Evolutionary conservation across 2,797 vertebrate species (phyloP).

Genomic region (Acrocephalus scirpaceus): DNA sequence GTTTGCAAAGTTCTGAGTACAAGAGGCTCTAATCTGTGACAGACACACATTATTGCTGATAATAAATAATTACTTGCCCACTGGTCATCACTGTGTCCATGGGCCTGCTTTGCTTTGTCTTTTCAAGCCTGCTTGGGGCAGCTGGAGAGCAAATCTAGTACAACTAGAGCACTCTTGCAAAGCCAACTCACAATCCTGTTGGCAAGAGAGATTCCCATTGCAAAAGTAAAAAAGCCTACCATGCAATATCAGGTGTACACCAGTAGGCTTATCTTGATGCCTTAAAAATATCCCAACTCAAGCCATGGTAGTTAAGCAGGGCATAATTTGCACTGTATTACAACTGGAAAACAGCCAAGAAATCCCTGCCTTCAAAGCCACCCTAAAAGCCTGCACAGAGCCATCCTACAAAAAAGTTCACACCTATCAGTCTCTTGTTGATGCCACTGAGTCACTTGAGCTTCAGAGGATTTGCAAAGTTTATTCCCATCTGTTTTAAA

Average conservation of each 20-base stretch:
- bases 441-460: background rate
- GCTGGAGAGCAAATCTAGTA: background rate
- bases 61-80: background rate
- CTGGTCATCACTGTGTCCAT: background rate
- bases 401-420: background rate
- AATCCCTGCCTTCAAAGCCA: background rate
- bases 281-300: background rate
- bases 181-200: background rate
- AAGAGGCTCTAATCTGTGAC: background rate
- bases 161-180: background rate
- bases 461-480: background rate
- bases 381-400: background rate
- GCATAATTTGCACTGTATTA: background rate
- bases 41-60: background rate
- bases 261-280: background rate
- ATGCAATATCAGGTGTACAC: background rate
- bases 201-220: background rate
- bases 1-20: background rate
- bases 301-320: background rate
- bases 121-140: background rate
- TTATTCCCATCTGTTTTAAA: background rate
- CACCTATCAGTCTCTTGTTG: background rate
- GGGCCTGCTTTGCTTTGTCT: background rate
- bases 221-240: background rate
- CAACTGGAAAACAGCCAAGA: background rate